Evolutionary conservation across 2,113 vertebrate genomes (phyloP).

Genomic region (Varanus komodoensis): DNA sequence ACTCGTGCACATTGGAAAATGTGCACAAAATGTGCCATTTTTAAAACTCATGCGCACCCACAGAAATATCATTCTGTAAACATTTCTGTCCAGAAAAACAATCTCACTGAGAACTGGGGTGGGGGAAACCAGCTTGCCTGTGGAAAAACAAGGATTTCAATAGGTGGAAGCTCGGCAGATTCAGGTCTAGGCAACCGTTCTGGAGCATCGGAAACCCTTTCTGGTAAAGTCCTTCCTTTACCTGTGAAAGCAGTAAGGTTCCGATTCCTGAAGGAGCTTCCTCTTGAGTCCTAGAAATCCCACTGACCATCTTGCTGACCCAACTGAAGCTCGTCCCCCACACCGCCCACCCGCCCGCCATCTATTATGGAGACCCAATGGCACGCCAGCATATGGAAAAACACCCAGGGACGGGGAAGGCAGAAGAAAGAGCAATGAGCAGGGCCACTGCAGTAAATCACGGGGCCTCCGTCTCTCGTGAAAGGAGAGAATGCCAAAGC

Average conservation of each 20-base stretch:
- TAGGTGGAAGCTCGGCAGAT: too few species aligned
- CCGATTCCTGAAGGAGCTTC: not conserved
- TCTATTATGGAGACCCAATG: not conserved
- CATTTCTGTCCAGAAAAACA: too few species aligned
- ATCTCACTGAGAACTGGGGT: too few species aligned
- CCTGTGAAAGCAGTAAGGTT: not conserved
- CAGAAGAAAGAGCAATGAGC: constrained; percentile 4
- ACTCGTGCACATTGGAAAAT: too few species aligned
- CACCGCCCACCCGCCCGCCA: not conserved
- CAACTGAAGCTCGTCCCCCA: not conserved
- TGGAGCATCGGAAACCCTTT: not conserved
- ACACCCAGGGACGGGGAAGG: not conserved
- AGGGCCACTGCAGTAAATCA: constrained; percentile 52
- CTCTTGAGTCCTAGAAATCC: not conserved
- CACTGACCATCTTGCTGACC: not conserved
- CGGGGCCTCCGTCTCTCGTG: constrained; percentile 45
- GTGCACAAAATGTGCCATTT: too few species aligned
- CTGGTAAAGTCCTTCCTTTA: not conserved
- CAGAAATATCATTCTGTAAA: too few species aligned
- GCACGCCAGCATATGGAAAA: not conserved
- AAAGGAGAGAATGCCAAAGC: constrained; percentile 52
- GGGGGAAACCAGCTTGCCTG: too few species aligned
- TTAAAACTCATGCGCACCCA: too few species aligned
- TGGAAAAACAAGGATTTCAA: too few species aligned
- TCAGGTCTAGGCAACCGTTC: too few species aligned